Conservation (phyloP, 2,888 invertebrate species). For the Coremacera marginata region DNA sequence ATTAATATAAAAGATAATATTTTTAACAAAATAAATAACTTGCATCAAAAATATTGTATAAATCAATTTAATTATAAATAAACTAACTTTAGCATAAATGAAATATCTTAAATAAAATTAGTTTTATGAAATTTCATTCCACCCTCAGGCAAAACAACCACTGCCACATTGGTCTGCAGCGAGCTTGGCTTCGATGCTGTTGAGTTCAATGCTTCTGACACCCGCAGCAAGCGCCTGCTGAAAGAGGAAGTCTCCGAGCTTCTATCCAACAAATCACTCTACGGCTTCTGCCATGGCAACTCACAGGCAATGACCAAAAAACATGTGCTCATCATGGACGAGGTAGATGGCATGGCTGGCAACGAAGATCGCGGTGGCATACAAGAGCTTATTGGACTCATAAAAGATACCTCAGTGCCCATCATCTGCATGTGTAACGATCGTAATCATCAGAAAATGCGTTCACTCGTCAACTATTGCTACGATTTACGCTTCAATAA, state of each 20-base stretch:
- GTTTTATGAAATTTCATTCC: no score
- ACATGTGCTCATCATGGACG: constrained; percentile 98
- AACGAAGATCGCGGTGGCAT: constrained; percentile 98
- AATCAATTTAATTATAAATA: no score
- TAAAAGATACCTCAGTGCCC: constrained; percentile 88
- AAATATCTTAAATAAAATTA: no score
- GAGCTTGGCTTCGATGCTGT: constrained; percentile 90
- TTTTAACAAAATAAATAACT: no score
- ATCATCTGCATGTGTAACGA: constrained; percentile 99
- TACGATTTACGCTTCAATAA: constrained; percentile 90
- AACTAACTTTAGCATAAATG: no score
- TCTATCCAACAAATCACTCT: constrained; percentile 81
- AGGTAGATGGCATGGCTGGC: constrained; percentile 99
- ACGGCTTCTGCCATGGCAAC: constrained; percentile 77
- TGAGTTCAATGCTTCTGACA: constrained; percentile 98
- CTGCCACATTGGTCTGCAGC: constrained; percentile 87
- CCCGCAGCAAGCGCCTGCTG: constrained; percentile 88
- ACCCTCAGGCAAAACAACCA: constrained; percentile 80
- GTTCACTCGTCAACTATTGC: constrained; percentile 92
- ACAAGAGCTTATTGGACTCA: constrained; percentile 91
- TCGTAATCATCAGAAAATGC: constrained; percentile 91
- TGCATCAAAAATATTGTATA: no score
- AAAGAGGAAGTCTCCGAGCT: constrained; percentile 87
- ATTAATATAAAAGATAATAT: no score
- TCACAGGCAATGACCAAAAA: constrained; percentile 75